Conservation (phyloP, 2,888 invertebrate genomes). For the Coleophora deauratella region DNA sequence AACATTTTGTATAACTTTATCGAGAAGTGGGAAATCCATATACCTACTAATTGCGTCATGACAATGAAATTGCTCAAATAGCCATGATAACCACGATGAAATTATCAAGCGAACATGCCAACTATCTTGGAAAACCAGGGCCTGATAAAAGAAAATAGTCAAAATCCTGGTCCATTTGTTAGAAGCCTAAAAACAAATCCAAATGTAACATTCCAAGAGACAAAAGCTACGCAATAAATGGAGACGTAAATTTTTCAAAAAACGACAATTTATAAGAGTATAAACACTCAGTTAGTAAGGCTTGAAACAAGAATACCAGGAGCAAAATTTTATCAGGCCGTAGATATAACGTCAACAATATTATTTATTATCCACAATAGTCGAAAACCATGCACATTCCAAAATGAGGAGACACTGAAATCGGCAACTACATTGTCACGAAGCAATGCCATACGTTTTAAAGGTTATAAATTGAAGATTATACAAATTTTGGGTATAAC, state of each 20-base stretch:
- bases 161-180: conserved; percentile 1
- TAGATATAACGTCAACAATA: no score
- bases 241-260: no score
- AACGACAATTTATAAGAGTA: no score
- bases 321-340: no score
- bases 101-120: conserved; percentile 14
- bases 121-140: conserved; percentile 16
- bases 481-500: conserved; percentile 8
- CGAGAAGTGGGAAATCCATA: conserved; percentile 48
- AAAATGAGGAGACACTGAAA: conserved; percentile 54
- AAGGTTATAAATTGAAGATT: conserved; percentile 12
- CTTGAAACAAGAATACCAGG: no score
- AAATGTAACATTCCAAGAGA: no score
- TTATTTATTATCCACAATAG: conserved; percentile 24
- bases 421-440: conserved; percentile 74
- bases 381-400: conserved; percentile 67
- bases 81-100: conserved; percentile 67
- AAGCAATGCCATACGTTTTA: conserved; percentile 58
- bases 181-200: background rate
- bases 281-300: no score
- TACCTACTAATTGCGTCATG: conserved; percentile 63
- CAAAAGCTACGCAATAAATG: no score
- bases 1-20: no score
- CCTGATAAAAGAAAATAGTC: conserved; percentile 15
- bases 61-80: conserved; percentile 70